Evolutionary conservation across 2,797 vertebrate genomes (phyloP).

Genomic region (Dermochelys coriacea): DNA sequence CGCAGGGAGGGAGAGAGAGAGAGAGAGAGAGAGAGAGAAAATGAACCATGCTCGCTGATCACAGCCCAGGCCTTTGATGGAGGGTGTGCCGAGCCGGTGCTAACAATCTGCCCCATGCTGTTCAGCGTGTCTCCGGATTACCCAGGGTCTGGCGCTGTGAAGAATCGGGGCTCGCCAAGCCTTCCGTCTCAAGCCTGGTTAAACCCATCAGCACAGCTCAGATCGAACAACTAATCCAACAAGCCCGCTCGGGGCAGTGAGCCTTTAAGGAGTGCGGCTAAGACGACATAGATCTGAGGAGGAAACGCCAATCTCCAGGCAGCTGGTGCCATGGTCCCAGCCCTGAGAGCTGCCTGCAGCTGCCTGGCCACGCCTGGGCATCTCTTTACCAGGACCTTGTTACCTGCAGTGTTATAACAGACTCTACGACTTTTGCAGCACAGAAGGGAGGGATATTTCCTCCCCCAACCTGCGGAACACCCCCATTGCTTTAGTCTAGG

Average conservation of each 20-base stretch:
- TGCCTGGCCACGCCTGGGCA: neutral
- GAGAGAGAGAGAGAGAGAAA: too few relatives aligned
- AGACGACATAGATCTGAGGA: rapidly evolving
- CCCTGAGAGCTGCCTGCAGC: neutral
- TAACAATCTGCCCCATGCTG: too few relatives aligned
- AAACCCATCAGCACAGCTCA: neutral
- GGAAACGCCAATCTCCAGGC: rapidly evolving
- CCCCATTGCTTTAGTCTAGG: neutral
- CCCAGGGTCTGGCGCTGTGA: rapidly evolving
- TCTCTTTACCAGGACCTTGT: rapidly evolving
- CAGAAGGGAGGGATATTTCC: too few relatives aligned
- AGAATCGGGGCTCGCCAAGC: neutral
- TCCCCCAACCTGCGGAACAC: too few relatives aligned
- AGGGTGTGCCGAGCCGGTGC: too few relatives aligned
- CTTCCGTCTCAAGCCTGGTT: neutral
- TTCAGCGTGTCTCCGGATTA: neutral
- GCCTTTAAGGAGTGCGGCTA: neutral
- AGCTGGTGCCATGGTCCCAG: too few relatives aligned
- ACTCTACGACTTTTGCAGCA: too few relatives aligned
- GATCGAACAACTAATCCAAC: neutral
- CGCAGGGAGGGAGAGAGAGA: too few relatives aligned
- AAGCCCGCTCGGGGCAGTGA: rapidly evolving
- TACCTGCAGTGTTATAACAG: rapidly evolving
- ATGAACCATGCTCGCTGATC: too few relatives aligned
- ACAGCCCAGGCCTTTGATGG: too few relatives aligned